These are phyloP conservation scores for Clepsis dumicolana DNA, from an alignment of 2,888 invertebrate genomes.

Conservation along the genomic window DNA sequence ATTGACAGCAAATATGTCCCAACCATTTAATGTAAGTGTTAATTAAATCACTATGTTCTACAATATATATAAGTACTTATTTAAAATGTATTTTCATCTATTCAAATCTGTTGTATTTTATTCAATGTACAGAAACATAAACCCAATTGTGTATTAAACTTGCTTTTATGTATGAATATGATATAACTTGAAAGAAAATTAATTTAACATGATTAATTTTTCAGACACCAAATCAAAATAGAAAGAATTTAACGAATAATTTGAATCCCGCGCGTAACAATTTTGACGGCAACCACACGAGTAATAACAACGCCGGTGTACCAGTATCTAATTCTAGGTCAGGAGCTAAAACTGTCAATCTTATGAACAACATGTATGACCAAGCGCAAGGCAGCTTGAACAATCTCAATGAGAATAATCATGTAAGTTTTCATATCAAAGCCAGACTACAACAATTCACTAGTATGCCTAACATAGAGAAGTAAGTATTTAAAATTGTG, in stretches of 20 bases:
- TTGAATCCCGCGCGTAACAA: constrained; percentile 78
- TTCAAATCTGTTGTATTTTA: not conserved
- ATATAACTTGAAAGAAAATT: not conserved
- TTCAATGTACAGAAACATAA: not conserved
- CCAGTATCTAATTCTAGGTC: constrained; percentile 67
- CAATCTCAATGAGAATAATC: constrained; percentile 77
- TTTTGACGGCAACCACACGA: constrained; percentile 72
- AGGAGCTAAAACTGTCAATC: constrained; percentile 76
- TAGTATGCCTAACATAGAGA: not conserved
- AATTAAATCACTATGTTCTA: not conserved
- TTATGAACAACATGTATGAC: constrained; percentile 83
- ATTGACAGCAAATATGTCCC: constrained; percentile 74
- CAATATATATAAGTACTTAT: not conserved
- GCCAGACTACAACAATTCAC: not conserved
- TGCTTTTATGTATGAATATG: not conserved
- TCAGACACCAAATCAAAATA: constrained; percentile 75
- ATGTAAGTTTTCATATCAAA: constrained; percentile 59
- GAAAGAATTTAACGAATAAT: constrained; percentile 79
- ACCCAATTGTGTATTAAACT: not conserved
- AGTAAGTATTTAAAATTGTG: not conserved
- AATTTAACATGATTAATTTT: constrained; percentile 46
- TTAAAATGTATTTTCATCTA: no score
- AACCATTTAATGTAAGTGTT: constrained; percentile 76
- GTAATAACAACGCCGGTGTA: constrained; percentile 73
- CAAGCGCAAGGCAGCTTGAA: constrained; percentile 76